Percentiles rank a stretch among this genome's conserved stretches.
phyloP scores from a whole-genome alignment of 2,113 vertebrate species.

The Oncorhynchus tshawytscha region DNA sequence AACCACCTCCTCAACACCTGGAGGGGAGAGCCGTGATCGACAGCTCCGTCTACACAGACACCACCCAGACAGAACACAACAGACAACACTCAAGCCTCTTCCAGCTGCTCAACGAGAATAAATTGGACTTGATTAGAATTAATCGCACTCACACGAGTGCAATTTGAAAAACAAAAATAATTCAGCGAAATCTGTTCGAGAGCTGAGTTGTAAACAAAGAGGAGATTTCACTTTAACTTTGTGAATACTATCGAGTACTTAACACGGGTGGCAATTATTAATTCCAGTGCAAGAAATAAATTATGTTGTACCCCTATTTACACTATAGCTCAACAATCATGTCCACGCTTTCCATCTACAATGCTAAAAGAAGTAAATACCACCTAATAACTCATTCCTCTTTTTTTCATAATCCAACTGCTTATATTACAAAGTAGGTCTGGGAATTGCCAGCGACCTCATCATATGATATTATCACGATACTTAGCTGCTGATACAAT shows the following conservation, averaged over 20 bases:
- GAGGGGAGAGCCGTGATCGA: slow-evolving; percentile 59
- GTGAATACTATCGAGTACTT: no score
- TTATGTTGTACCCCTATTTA: no score
- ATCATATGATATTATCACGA: no score
- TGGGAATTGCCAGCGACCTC: no score
- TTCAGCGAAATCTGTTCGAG: slow-evolving; percentile 46
- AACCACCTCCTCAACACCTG: slow-evolving; percentile 71
- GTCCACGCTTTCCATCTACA: no score
- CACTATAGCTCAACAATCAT: no score
- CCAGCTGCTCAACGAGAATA: slow-evolving; percentile 76
- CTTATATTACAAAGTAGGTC: no score
- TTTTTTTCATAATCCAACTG: neutral
- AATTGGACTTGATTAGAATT: slow-evolving; percentile 79
- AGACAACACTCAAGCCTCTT: slow-evolving; percentile 65
- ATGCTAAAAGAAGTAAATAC: no score
- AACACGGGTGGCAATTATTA: no score
- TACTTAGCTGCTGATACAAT: no score
- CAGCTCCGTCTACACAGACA: slow-evolving; percentile 60
- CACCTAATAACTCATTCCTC: neutral
- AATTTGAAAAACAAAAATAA: slow-evolving; percentile 69
- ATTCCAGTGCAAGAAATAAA: no score
- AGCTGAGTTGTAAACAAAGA: slow-evolving; percentile 41
- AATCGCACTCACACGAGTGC: slow-evolving; percentile 65
- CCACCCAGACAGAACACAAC: slow-evolving; percentile 50
- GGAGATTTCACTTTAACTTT: neutral